These are phyloP conservation scores for Esperia sulphurella DNA, from an alignment of 2,888 invertebrate species.

Conservation along the genomic window DNA sequence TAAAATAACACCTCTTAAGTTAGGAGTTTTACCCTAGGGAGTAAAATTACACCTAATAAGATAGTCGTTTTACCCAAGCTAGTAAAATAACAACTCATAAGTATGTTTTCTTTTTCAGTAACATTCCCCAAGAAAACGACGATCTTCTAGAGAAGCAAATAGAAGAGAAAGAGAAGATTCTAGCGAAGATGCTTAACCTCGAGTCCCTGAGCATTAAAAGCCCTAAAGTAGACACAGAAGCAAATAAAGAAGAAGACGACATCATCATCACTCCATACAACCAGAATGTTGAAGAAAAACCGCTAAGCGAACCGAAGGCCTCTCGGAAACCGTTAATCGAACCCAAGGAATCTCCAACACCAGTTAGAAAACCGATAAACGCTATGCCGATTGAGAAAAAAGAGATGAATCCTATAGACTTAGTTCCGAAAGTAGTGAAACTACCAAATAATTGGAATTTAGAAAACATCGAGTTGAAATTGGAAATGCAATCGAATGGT, in stretches of 20 bases:
- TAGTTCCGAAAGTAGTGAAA: slow-evolving; percentile 70
- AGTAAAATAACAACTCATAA: too few relatives aligned
- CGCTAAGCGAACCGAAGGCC: slow-evolving; percentile 11
- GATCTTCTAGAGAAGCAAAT: slow-evolving; percentile 85
- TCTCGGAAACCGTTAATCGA: slow-evolving; percentile 14
- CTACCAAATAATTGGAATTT: slow-evolving; percentile 81
- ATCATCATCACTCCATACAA: slow-evolving; percentile 9
- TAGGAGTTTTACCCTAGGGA: too few relatives aligned
- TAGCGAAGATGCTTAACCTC: slow-evolving; percentile 83
- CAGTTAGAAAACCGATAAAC: slow-evolving; percentile 11
- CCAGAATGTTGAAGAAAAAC: slow-evolving; percentile 10
- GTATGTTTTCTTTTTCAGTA: slow-evolving; percentile 39
- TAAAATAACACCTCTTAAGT: too few relatives aligned
- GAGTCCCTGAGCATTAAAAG: slow-evolving; percentile 67
- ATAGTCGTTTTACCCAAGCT: too few relatives aligned
- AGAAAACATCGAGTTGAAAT: slow-evolving; percentile 62
- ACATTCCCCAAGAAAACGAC: slow-evolving; percentile 77
- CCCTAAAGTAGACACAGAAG: slow-evolving; percentile 13
- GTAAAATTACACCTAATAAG: too few relatives aligned
- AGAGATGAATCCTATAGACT: slow-evolving; percentile 33
- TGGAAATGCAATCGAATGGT: slow-evolving; percentile 50
- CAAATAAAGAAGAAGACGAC: slow-evolving; percentile 13
- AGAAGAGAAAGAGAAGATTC: slow-evolving; percentile 85
- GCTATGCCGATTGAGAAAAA: slow-evolving; percentile 8
- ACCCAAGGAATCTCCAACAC: slow-evolving; percentile 10